Percentiles rank a stretch among this genome's conserved stretches.
phyloP scores from a whole-genome alignment of 1,140 invertebrate species.

The Ostrea edulis region DNA sequence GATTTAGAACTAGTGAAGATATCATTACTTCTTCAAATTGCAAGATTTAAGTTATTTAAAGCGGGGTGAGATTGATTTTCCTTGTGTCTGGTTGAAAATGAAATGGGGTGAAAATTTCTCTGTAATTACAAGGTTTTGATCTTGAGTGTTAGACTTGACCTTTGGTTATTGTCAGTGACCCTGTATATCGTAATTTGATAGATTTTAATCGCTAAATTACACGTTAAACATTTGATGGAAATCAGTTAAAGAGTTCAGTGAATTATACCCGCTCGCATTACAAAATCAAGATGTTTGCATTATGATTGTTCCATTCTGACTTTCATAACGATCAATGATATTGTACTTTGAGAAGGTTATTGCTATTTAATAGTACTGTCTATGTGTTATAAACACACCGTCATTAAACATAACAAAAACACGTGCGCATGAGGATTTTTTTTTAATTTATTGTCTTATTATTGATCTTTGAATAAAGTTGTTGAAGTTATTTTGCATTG shows the following conservation, averaged over 20 bases:
- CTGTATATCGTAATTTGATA: too few species aligned
- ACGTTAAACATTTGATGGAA: too few species aligned
- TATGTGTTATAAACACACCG: not conserved
- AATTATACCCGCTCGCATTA: not conserved
- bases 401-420: not conserved
- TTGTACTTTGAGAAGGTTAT: not conserved
- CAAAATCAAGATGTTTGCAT: not conserved
- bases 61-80: too few species aligned
- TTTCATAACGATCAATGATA: not conserved
- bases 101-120: too few species aligned
- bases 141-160: too few species aligned
- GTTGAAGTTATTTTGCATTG: not conserved
- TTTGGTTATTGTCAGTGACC: too few species aligned
- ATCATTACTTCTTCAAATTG: too few species aligned
- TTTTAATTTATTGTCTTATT: not conserved
- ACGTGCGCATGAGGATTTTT: not conserved
- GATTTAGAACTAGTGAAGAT: too few species aligned
- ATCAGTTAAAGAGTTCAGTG: not conserved
- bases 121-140: too few species aligned
- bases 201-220: too few species aligned
- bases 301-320: not conserved
- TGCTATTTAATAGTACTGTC: not conserved
- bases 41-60: too few species aligned
- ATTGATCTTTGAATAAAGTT: conserved; percentile 13
- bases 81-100: too few species aligned